Conservation (phyloP, 2,113 vertebrate species). For the Ondatra zibethicus region DNA sequence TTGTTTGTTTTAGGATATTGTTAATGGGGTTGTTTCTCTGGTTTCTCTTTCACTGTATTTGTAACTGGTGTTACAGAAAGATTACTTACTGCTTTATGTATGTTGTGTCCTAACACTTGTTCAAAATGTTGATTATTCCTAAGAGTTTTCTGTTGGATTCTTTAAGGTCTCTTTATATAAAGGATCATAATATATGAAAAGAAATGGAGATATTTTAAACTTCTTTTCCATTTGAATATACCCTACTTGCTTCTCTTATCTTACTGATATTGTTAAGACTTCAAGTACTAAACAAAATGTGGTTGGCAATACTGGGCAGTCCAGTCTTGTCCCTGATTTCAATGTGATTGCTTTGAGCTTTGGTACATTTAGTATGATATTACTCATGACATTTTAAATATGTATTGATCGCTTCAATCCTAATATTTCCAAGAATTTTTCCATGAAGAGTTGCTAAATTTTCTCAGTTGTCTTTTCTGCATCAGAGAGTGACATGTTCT, state of each 20-base stretch:
- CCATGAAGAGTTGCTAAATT: not conserved
- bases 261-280: not conserved
- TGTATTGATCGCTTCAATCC: not conserved
- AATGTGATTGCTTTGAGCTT: not conserved
- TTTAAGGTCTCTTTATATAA: not conserved
- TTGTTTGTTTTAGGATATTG: not conserved
- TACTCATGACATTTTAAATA: not conserved
- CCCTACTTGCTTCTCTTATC: not conserved
- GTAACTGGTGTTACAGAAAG: not conserved
- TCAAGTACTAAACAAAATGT: not conserved
- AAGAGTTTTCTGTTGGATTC: not conserved
- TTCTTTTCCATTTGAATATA: not conserved
- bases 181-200: not conserved
- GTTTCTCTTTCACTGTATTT: not conserved
- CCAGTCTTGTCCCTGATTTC: not conserved
- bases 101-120: not conserved
- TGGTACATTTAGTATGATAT: not conserved
- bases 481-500: not conserved
- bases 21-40: not conserved
- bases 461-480: not conserved
- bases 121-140: not conserved
- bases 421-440: not conserved
- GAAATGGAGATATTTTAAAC: not conserved
- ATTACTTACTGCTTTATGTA: not conserved
- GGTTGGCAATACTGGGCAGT: not conserved